These are phyloP conservation scores for Metopolophium dirhodum DNA, from an alignment of 1,140 invertebrate genomes.

Conservation along the genomic window DNA sequence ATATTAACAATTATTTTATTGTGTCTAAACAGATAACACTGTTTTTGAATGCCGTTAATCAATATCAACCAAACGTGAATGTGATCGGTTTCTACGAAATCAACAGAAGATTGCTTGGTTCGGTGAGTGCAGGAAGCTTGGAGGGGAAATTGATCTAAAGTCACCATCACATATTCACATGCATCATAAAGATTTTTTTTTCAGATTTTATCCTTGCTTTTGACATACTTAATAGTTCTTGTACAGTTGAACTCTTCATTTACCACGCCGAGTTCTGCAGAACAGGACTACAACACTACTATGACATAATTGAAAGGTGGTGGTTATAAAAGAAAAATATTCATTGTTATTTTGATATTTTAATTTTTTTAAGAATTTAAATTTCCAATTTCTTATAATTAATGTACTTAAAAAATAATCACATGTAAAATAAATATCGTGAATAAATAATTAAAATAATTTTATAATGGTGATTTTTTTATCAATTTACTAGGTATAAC, in stretches of 20 bases:
- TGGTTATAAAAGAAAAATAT: background rate
- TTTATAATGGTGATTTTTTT: slow-evolving; percentile 30
- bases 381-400: slow-evolving; percentile 43
- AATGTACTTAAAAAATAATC: slow-evolving; percentile 44
- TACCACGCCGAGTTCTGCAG: background rate
- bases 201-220: slow-evolving; percentile 33
- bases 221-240: slow-evolving; percentile 27
- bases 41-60: background rate
- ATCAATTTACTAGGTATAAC: slow-evolving; percentile 16
- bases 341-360: background rate
- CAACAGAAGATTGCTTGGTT: slow-evolving; percentile 18
- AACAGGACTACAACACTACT: background rate
- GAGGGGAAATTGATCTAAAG: too few species aligned
- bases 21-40: background rate
- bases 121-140: background rate
- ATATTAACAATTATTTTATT: background rate
- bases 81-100: slow-evolving; percentile 14
- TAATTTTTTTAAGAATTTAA: slow-evolving; percentile 26
- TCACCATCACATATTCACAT: background rate
- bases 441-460: slow-evolving; percentile 55
- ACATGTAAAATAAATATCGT: slow-evolving; percentile 50
- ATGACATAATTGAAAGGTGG: background rate
- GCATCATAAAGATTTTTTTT: background rate
- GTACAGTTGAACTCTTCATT: slow-evolving; percentile 1
- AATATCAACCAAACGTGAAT: background rate